phyloP scores from a whole-genome alignment of 2,797 vertebrate species.

The Chromis chromis region DNA sequence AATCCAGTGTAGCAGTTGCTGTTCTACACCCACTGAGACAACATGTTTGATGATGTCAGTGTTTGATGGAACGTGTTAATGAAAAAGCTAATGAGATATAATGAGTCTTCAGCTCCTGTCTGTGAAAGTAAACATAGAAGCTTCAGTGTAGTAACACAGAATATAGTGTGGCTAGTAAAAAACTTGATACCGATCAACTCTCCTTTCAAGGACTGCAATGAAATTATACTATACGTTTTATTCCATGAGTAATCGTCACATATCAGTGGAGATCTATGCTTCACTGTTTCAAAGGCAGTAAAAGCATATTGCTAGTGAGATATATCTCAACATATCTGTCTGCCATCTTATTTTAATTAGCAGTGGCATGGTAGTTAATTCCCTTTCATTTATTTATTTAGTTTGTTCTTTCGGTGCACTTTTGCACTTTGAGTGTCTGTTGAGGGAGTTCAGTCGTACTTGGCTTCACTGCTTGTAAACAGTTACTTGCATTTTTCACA shows the following conservation, averaged over 20 bases:
- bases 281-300: slow-evolving; percentile 8
- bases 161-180: slow-evolving; percentile 62
- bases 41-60: slow-evolving; percentile 71
- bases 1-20: slow-evolving; percentile 34
- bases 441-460: not conserved
- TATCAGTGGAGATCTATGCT: slow-evolving; percentile 7
- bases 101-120: slow-evolving; percentile 87
- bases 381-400: not conserved
- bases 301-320: not conserved
- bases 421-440: too few species aligned
- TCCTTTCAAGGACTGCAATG: slow-evolving; percentile 36
- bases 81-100: slow-evolving; percentile 86
- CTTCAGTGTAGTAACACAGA: slow-evolving; percentile 77
- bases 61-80: slow-evolving; percentile 82
- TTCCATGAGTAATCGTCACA: slow-evolving; percentile 19
- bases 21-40: slow-evolving; percentile 56
- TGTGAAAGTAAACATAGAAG: slow-evolving; percentile 87
- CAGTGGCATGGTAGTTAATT: not conserved
- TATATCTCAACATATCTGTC: not conserved
- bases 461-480: not conserved
- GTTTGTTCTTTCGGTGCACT: too few species aligned
- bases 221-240: slow-evolving; percentile 28
- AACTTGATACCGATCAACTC: slow-evolving; percentile 54
- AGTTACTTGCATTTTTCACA: too few species aligned
- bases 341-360: not conserved